phyloP scores from a whole-genome alignment of 2,113 vertebrate genomes.

The Proteles cristata region DNA sequence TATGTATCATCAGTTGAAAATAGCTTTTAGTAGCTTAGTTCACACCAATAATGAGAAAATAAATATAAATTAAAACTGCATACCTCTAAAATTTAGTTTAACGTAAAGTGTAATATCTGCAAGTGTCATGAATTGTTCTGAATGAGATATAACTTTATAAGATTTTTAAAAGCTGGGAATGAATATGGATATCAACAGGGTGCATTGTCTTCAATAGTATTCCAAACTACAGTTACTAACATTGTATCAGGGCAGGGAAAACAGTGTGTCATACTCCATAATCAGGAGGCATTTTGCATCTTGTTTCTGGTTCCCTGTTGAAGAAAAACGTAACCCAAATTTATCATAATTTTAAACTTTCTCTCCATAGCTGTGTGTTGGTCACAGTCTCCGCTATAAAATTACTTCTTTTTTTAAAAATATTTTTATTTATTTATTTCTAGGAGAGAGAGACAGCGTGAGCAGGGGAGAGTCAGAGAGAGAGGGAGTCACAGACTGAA shows the following conservation, averaged over 20 bases:
- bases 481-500: too few relatives aligned
- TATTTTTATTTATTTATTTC: too few relatives aligned
- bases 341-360: conserved; percentile 78
- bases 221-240: conserved; percentile 71
- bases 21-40: background rate
- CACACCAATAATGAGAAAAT: conserved; percentile 62
- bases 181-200: background rate
- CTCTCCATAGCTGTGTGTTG: conserved; percentile 21
- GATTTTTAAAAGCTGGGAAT: conserved; percentile 68
- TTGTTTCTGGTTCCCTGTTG: conserved; percentile 63
- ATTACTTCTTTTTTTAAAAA: conserved; percentile 74
- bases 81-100: conserved; percentile 44
- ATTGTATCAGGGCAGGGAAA: conserved; percentile 54
- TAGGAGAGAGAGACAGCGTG: too few relatives aligned
- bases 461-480: too few relatives aligned
- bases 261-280: conserved; percentile 53
- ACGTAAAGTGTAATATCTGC: background rate
- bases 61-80: conserved; percentile 64
- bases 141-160: conserved; percentile 51
- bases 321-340: conserved; percentile 76
- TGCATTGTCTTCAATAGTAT: conserved; percentile 28
- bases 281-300: conserved; percentile 68
- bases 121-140: background rate
- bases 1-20: conserved; percentile 1
- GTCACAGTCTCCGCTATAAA: conserved; percentile 68